Conservation (phyloP, 2,797 vertebrate species). For the Mus spretus region DNA sequence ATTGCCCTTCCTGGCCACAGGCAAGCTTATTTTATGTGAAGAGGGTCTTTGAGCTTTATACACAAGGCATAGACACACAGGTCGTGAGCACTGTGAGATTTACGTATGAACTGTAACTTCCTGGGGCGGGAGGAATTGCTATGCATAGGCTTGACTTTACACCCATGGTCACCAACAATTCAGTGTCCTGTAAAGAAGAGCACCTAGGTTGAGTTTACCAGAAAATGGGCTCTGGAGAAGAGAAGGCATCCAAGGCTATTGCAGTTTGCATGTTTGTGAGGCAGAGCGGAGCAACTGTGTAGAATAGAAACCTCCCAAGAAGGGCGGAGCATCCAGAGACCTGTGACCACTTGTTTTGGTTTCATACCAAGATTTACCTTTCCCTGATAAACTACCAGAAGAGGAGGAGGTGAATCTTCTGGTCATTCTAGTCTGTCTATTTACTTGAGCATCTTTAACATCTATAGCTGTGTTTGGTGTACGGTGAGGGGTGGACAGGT, state of each 20-base stretch:
- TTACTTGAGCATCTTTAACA: not conserved
- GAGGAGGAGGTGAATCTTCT: not conserved
- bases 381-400: not conserved
- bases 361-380: not conserved
- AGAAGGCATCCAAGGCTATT: not conserved
- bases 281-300: fast-evolving
- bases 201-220: not conserved
- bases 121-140: not conserved
- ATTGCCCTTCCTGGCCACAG: not conserved
- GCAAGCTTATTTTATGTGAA: not conserved
- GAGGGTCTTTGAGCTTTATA: not conserved
- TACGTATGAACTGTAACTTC: not conserved
- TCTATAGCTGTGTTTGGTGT: not conserved
- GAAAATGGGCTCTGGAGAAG: not conserved
- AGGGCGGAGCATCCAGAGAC: not conserved
- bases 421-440: not conserved
- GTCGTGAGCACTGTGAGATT: not conserved
- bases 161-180: not conserved
- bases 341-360: not conserved
- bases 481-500: not conserved
- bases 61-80: not conserved
- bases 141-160: not conserved
- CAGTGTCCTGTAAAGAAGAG: not conserved
- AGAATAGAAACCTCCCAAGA: not conserved
- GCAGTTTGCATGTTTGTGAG: not conserved